Conservation (phyloP, 2,113 vertebrate species). For the Oophaga pumilio region DNA sequence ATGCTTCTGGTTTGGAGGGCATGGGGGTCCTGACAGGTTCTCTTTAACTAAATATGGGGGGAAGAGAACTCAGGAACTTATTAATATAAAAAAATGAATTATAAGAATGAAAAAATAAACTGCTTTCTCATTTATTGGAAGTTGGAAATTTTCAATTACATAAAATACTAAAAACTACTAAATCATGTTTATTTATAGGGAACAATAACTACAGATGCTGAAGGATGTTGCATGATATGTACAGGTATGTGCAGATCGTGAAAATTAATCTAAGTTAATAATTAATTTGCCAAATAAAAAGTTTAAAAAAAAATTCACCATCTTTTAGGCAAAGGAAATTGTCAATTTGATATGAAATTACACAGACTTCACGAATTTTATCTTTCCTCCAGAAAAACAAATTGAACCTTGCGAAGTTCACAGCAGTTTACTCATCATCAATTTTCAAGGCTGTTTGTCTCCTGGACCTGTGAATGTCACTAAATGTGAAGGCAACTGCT, state of each 20-base stretch:
- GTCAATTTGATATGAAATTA: background rate
- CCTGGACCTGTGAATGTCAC: background rate
- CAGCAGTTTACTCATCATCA: background rate
- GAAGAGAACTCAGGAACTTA: too few relatives aligned
- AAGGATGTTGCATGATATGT: background rate
- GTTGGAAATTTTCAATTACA: background rate
- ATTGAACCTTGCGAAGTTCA: background rate
- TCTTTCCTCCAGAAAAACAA: background rate
- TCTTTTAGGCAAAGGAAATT: background rate
- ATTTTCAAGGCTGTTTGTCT: background rate
- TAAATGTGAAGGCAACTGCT: slow-evolving; percentile 16
- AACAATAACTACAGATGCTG: background rate
- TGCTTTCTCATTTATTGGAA: too few relatives aligned
- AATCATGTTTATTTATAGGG: slow-evolving; percentile 1
- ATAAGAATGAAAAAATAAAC: too few relatives aligned
- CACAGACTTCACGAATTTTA: background rate
- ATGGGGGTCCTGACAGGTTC: too few relatives aligned
- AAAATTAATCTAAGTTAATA: background rate
- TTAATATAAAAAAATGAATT: too few relatives aligned
- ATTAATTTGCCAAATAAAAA: too few relatives aligned
- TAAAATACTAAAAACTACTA: background rate
- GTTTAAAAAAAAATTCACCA: too few relatives aligned
- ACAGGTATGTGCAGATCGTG: background rate
- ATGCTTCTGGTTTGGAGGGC: too few relatives aligned
- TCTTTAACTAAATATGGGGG: too few relatives aligned